Percentiles rank a stretch among this genome's conserved stretches.
phyloP scores from a whole-genome alignment of 2,113 vertebrate genomes.

The Gasterosteus nipponicus region DNA sequence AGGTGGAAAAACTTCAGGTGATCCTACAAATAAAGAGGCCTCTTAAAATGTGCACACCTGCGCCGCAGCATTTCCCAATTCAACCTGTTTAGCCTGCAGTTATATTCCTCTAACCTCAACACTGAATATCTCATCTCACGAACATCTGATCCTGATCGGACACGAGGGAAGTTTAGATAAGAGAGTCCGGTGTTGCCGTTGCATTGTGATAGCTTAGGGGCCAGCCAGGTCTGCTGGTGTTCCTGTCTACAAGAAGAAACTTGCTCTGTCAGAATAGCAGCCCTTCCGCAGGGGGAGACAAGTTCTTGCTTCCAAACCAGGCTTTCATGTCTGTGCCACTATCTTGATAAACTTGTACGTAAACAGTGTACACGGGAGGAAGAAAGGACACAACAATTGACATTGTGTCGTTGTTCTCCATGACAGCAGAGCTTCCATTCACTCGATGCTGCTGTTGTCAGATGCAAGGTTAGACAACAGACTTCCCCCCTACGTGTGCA shows the following conservation, averaged over 20 bases:
- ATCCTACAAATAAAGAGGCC: constrained; percentile 67
- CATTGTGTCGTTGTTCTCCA: constrained; percentile 47
- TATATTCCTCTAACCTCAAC: constrained; percentile 22
- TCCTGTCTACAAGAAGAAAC: constrained; percentile 71
- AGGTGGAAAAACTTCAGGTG: constrained; percentile 60
- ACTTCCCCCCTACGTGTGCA: constrained; percentile 44
- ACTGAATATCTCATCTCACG: constrained; percentile 55
- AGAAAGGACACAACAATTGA: constrained; percentile 44
- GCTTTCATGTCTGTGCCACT: constrained; percentile 58
- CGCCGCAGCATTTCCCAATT: constrained; percentile 32
- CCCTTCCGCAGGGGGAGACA: constrained; percentile 34
- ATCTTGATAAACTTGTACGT: constrained; percentile 68
- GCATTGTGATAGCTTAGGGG: constrained; percentile 45
- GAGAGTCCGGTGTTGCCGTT: constrained; percentile 39
- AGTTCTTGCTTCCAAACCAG: constrained; percentile 37
- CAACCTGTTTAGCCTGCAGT: constrained; percentile 39
- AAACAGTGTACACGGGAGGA: constrained; percentile 64
- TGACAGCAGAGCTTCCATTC: constrained; percentile 47
- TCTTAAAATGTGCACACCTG: constrained; percentile 72
- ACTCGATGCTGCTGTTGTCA: constrained; percentile 21
- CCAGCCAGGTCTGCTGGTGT: constrained; percentile 61
- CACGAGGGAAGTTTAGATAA: constrained; percentile 69
- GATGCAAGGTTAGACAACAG: constrained; percentile 41
- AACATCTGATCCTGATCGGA: constrained; percentile 53
- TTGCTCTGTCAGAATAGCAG: constrained; percentile 53